Conservation (phyloP, 2,797 vertebrate species). For the Mallotus villosus region DNA sequence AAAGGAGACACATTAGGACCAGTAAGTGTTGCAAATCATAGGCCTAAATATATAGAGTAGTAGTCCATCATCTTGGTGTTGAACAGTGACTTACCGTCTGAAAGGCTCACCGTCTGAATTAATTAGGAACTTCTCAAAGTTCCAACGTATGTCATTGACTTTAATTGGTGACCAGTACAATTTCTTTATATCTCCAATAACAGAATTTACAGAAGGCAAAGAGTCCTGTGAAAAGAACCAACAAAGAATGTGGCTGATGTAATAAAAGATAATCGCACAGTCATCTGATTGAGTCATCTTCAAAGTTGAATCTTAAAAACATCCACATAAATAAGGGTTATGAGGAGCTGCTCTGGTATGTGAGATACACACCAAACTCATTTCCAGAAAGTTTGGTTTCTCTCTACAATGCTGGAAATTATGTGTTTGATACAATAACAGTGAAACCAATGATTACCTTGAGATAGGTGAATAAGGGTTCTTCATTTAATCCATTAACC, state of each 20-base stretch:
- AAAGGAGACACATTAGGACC: conserved; percentile 19
- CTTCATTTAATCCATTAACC: conserved; percentile 78
- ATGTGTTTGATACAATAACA: not conserved
- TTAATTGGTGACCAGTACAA: conserved; percentile 79
- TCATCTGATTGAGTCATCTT: no score
- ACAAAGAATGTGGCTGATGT: not conserved
- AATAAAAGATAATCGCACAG: not conserved
- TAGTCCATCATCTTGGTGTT: not conserved
- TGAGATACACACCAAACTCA: not conserved
- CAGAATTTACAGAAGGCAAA: conserved; percentile 75
- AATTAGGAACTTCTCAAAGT: conserved; percentile 82
- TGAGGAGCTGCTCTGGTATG: not conserved
- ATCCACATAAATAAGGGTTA: no score
- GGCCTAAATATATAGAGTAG: not conserved
- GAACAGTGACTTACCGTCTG: conserved; percentile 63
- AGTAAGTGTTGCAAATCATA: not conserved
- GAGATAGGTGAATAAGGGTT: conserved; percentile 74
- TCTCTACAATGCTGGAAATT: no score
- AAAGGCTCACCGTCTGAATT: conserved; percentile 70
- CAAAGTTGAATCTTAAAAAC: no score
- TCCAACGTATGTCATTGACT: conserved; percentile 81
- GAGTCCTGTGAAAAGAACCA: conserved; percentile 60
- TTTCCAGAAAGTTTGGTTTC: no score
- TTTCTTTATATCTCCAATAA: conserved; percentile 77
- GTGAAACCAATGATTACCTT: conserved; percentile 64